Conservation (phyloP, 2,888 invertebrate species). For the Cosmia trapezina region DNA sequence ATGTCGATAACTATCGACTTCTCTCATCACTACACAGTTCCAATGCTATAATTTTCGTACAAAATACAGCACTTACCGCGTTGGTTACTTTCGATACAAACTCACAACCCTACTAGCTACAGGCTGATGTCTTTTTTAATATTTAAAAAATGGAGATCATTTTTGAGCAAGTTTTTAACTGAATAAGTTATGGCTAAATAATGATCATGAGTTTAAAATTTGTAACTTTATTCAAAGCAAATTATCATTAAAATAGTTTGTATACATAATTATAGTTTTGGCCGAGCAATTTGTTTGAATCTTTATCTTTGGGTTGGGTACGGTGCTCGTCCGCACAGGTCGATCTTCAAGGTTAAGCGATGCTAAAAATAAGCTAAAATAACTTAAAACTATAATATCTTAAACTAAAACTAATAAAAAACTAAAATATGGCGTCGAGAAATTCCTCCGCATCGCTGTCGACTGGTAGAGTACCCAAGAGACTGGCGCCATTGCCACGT, state of each 20-base stretch:
- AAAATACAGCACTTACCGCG: conserved; percentile 89
- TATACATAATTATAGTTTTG: background rate
- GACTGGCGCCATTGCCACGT: too few relatives aligned
- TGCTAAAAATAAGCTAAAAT: too few relatives aligned
- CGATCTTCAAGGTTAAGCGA: too few relatives aligned
- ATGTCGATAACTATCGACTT: conserved; percentile 24
- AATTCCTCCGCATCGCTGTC: too few relatives aligned
- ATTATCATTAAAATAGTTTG: background rate
- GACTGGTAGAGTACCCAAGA: too few relatives aligned
- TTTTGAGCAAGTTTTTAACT: background rate
- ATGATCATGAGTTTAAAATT: conserved; percentile 17
- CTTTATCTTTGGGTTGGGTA: background rate
- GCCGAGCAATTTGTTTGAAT: background rate
- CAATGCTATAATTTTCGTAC: conserved; percentile 88
- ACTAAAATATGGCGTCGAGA: too few relatives aligned
- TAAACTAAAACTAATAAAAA: too few relatives aligned
- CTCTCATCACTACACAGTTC: conserved; percentile 73
- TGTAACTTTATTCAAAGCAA: background rate
- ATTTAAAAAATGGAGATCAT: conserved; percentile 15
- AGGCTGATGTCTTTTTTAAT: conserved; percentile 62
- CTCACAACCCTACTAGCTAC: conserved; percentile 71
- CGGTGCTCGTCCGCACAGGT: too few relatives aligned
- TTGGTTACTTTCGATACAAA: conserved; percentile 87
- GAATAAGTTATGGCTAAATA: conserved; percentile 20
- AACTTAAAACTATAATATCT: too few relatives aligned